phyloP scores from a whole-genome alignment of 2,888 invertebrate genomes.

The Timandra comae region DNA sequence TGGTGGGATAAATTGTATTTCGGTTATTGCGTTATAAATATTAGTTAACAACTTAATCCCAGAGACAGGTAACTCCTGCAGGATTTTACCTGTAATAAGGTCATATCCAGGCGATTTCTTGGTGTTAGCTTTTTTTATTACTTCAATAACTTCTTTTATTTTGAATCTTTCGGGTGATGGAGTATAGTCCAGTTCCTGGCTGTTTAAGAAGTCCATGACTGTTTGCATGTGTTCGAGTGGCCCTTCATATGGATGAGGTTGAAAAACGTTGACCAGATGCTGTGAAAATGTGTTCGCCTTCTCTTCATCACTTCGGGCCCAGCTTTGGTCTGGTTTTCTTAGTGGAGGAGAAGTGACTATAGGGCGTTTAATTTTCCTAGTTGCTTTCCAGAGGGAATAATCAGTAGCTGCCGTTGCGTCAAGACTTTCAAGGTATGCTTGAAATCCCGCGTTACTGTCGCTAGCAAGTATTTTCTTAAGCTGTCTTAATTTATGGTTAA shows the following conservation, averaged over 20 bases:
- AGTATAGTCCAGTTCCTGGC: conserved; percentile 1
- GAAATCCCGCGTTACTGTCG: neutral
- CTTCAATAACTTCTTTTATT: neutral
- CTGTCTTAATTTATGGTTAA: conserved; percentile 7
- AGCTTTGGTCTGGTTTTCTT: conserved; percentile 3
- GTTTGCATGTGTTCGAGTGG: conserved; percentile 2
- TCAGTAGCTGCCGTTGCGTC: conserved; percentile 11
- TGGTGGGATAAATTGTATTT: conserved; percentile 3
- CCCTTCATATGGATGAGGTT: conserved; percentile 3
- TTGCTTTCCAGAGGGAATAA: conserved; percentile 20
- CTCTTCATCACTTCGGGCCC: conserved; percentile 9
- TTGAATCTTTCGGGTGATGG: neutral
- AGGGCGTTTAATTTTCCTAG: conserved; percentile 14
- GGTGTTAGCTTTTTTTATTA: neutral
- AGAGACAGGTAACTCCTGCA: conserved; percentile 6
- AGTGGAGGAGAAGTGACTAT: conserved; percentile 6
- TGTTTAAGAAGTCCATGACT: neutral
- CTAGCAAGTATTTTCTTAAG: conserved; percentile 3
- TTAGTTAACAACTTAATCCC: neutral
- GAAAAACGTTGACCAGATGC: conserved; percentile 9
- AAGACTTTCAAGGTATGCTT: conserved; percentile 4
- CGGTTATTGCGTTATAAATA: conserved; percentile 3
- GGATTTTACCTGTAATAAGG: conserved; percentile 3
- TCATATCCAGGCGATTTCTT: conserved; percentile 13
- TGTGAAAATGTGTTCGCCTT: conserved; percentile 11